phyloP scores from a whole-genome alignment of 2,113 vertebrate species.

The Laterallus jamaicensis region DNA sequence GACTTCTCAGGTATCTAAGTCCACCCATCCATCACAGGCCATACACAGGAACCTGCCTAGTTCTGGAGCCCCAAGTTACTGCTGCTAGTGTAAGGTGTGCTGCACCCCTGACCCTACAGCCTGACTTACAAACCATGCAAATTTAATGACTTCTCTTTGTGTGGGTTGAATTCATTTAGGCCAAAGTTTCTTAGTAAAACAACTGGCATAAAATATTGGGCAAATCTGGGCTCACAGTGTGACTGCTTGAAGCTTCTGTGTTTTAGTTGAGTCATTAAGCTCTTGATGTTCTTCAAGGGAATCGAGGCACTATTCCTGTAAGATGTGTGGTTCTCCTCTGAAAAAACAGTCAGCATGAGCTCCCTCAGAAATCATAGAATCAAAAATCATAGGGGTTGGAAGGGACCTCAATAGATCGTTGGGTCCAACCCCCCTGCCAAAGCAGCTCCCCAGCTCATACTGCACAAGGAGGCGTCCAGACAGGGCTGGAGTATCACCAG shows the following conservation, averaged over 20 bases:
- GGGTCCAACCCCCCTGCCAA: too few species aligned
- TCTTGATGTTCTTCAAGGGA: neutral
- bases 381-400: too few species aligned
- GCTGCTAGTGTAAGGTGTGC: neutral
- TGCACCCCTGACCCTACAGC: neutral
- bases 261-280: neutral
- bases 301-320: neutral
- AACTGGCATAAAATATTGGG: neutral
- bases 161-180: neutral
- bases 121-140: neutral
- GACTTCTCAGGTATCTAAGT: neutral
- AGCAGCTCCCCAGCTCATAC: too few species aligned
- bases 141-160: neutral
- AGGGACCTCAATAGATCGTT: too few species aligned
- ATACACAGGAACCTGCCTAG: neutral
- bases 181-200: neutral
- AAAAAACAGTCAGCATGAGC: neutral
- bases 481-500: too few species aligned
- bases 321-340: neutral
- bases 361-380: neutral
- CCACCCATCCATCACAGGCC: rapidly evolving
- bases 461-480: too few species aligned
- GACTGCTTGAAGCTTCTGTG: neutral
- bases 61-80: rapidly evolving
- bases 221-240: neutral